Conservation (phyloP, 2,888 invertebrate genomes). For the Patella ulyssiponensis region DNA sequence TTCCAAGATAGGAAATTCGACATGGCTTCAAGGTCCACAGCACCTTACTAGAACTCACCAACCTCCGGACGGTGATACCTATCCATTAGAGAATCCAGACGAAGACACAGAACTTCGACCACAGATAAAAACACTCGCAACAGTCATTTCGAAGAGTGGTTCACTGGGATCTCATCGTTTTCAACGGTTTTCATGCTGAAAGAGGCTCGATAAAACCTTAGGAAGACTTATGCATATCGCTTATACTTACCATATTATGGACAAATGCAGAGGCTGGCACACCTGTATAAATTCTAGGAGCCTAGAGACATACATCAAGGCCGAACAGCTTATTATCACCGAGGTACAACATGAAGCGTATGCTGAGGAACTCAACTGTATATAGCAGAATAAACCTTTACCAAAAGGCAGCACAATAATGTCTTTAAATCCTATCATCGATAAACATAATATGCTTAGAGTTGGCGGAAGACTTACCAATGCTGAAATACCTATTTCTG, state of each 20-base stretch:
- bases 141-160: neutral
- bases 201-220: conserved; percentile 5
- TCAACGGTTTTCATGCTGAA: conserved; percentile 12
- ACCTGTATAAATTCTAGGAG: neutral
- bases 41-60: neutral
- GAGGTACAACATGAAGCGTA: neutral
- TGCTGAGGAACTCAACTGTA: neutral
- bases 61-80: no score
- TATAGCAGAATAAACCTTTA: neutral
- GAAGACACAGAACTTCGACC: neutral
- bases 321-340: neutral
- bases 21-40: conserved; percentile 19
- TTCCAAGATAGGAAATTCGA: conserved; percentile 6
- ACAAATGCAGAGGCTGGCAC: no score
- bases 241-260: neutral
- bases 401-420: conserved; percentile 8
- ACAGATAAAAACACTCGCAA: neutral
- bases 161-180: neutral
- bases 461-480: neutral
- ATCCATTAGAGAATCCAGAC: no score
- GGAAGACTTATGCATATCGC: neutral
- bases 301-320: no score
- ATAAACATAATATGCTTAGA: conserved; percentile 12
- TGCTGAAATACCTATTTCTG: neutral
- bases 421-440: conserved; percentile 11